Percentiles rank a stretch among this genome's conserved stretches.
phyloP scores from a whole-genome alignment of 1,140 invertebrate genomes.

The Meteorus sp. region DNA sequence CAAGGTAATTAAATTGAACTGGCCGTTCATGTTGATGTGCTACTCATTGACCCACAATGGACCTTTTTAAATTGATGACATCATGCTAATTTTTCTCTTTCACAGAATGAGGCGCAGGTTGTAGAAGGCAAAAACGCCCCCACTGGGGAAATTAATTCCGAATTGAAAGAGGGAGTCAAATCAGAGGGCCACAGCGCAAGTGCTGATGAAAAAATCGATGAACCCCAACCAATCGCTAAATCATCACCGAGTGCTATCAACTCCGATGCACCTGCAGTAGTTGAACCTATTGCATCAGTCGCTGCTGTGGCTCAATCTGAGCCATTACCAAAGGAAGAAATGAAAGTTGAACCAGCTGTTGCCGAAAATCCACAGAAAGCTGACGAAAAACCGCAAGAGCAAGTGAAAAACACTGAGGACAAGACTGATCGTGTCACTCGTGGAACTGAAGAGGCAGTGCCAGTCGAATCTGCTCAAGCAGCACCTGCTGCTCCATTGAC shows the following conservation, averaged over 20 bases:
- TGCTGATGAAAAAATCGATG: slow-evolving; percentile 31
- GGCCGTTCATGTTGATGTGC: no score
- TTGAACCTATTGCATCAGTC: slow-evolving; percentile 25
- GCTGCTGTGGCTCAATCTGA: slow-evolving; percentile 28
- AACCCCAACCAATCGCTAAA: slow-evolving; percentile 32
- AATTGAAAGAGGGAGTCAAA: not conserved
- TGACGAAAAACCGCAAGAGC: slow-evolving; percentile 16
- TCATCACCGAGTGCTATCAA: not conserved
- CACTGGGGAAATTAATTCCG: not conserved
- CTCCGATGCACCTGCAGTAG: slow-evolving; percentile 7
- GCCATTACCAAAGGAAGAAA: slow-evolving; percentile 32
- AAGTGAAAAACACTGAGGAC: slow-evolving; percentile 14
- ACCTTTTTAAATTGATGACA: no score
- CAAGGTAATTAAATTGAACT: not conserved
- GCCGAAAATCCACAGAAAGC: slow-evolving; percentile 4
- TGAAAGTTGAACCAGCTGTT: slow-evolving; percentile 27
- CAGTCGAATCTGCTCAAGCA: not conserved
- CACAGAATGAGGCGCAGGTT: not conserved
- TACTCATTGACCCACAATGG: no score
- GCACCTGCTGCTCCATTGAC: no score
- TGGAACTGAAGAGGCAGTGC: slow-evolving; percentile 1
- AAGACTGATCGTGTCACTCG: slow-evolving; percentile 14
- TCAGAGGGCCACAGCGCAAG: not conserved
- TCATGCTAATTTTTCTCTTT: not conserved
- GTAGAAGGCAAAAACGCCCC: not conserved